A percentile compares a stretch with the other conserved stretches of the same genome.
phyloP scores from a whole-genome alignment of 1,140 invertebrate genomes.

The Drosophila nikananu region DNA sequence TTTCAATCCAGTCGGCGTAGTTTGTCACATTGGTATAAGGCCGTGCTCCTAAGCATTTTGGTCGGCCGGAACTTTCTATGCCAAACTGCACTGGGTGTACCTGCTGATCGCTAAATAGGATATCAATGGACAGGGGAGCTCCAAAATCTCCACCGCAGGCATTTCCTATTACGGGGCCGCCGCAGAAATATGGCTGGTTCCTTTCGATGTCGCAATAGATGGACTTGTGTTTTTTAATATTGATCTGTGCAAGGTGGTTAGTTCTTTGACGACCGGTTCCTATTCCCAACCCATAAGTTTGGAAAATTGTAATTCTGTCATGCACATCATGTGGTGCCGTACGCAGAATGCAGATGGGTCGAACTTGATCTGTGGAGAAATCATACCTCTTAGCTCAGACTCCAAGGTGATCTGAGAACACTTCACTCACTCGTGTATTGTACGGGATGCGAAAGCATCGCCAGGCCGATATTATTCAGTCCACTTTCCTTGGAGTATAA shows the following conservation, averaged over 20 bases:
- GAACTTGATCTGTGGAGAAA: background rate
- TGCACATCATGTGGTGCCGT: fast-evolving
- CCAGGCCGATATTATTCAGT: background rate
- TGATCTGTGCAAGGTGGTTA: background rate
- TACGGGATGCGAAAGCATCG: background rate
- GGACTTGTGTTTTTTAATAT: background rate
- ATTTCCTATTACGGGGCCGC: background rate
- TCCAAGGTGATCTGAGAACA: no score
- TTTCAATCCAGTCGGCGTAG: background rate
- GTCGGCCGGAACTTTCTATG: background rate
- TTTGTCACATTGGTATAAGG: background rate
- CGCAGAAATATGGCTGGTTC: background rate
- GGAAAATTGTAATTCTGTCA: fast-evolving
- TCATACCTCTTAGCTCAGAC: background rate
- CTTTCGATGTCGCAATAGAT: background rate
- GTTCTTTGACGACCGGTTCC: background rate
- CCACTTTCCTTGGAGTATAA: background rate
- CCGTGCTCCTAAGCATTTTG: background rate
- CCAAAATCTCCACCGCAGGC: background rate
- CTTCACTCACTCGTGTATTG: background rate
- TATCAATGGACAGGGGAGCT: background rate
- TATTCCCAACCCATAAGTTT: background rate
- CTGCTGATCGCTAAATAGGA: background rate
- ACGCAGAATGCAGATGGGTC: background rate
- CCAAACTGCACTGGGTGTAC: background rate